Base-by-base conservation (phyloP, 2,888 invertebrate genomes). In the Drosophila ustulata region DNA sequence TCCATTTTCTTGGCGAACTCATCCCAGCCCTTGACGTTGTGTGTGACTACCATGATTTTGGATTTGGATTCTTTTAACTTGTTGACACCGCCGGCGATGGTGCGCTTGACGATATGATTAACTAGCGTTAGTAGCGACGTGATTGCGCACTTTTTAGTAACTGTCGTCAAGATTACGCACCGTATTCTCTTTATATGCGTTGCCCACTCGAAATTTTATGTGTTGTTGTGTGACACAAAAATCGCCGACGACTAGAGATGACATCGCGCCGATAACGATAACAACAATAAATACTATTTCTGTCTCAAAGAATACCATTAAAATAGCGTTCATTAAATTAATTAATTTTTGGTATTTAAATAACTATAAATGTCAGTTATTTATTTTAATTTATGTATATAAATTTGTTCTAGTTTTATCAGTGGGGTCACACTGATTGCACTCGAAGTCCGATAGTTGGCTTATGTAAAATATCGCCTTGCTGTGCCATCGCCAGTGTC, bases 1-100 rank as follows among this genome's bases (percentile, higher is more conserved):
- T 91, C 92, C 37, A 92, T 92, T 43, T 92, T 78, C 78, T 92
- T 92, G 49, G 91, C 74, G 59, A 93, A 93, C 66, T 92, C 93
- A 0, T 93, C 92, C 70, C 91, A 93, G 28, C 92, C 91, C 70
- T 91, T 91, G 0, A 92, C 93, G 45, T 92, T 91, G 85, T 93
- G 92, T 78, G 91, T 89, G 11, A 91, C 71, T 25, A 92, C 93
- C 92, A 93, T 93, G 71, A 80, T 91, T 55, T 86, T 78, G 49
- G 64, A 46, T 45, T 63, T 78, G 49, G 64, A 46, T 45, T 63
- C 46, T 9, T 73, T 53, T 7, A 75, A 32, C 47, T 56, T 64
- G 7, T 46, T 75, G 18, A 70, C 46, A 58, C 65, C 70, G 45
- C 75, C 66, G 25, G 66, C 82, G 61, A 50, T 69, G 43, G 63